Base-by-base conservation (phyloP, 2,888 invertebrate species). In the Stenodera caucasica region DNA sequence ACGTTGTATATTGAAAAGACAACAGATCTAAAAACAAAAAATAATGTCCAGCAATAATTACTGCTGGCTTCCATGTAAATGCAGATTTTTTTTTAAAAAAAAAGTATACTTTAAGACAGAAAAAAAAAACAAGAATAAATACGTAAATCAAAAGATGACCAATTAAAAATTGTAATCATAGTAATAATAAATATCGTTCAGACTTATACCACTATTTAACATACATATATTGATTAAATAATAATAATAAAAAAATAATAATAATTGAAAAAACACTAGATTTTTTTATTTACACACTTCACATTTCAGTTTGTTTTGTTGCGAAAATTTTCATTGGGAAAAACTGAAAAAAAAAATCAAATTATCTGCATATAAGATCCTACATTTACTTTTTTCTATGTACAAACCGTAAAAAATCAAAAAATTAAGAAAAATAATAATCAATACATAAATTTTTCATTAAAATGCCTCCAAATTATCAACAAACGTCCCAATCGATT, bases 181-280 rank as follows among this genome's bases (percentile, higher is more conserved):
- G 75, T 68, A 72, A 68, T 75, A 77, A 80, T 78, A 80, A 77
- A 76, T 77, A 77, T 75, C 68, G 66, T 71, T 78, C 78, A 78
- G 77, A 79, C 78, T 78, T 77, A 72, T 70, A 72, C 72, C 71
- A 75, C 74, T 76, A 76, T 74, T 70, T 72, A 76, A 74, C 74
- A 69, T 71, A 75, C 71, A 73, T 55, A 57, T 40, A 55, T 64
- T 58, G 57, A 64, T 57, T 62, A 67, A 63, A 62, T 68, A 65
- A 65, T 65, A 66, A 63, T 45, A 71, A 68, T 70, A 70, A 70
- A 66, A 67, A 68, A 69, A 69, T 69, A 65, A 59, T 61, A 67
- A 67, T 70, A 69, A 61, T 60, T 64, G 67, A 66, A 69, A 74
- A 76, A 75, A 75, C 72, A 72, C 75, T 73, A 75, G 70, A 69